Evolutionary conservation across 2,888 invertebrate species (phyloP).

Genomic region (Pseudococcus viburni): DNA sequence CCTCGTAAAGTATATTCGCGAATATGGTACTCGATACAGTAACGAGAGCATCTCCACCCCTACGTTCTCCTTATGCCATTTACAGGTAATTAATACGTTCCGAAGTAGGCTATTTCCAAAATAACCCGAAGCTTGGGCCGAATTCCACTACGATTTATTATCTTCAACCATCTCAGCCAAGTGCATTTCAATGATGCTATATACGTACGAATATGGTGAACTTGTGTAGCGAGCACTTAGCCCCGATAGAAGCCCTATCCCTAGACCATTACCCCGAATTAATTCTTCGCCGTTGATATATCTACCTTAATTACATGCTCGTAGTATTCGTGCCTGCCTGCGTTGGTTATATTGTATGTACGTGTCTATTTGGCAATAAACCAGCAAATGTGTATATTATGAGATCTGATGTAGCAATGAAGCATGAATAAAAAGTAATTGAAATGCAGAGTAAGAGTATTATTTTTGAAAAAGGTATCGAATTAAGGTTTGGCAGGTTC

Average conservation of each 20-base stretch:
- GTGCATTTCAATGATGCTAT: conserved; percentile 11
- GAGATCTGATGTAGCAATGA: too few relatives aligned
- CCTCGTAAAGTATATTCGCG: background rate
- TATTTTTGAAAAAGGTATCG: too few relatives aligned
- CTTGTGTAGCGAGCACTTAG: background rate
- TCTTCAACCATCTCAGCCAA: conserved; percentile 17
- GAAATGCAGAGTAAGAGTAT: too few relatives aligned
- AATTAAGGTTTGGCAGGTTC: too few relatives aligned
- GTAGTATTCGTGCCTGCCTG: background rate
- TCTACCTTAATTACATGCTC: background rate
- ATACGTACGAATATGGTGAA: background rate
- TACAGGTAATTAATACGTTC: conserved; percentile 27
- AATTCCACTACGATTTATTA: conserved; percentile 18
- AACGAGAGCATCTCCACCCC: background rate
- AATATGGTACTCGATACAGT: background rate
- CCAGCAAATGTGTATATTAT: too few relatives aligned
- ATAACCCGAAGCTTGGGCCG: background rate
- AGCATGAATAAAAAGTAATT: too few relatives aligned
- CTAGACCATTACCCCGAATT: background rate
- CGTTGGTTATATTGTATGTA: background rate
- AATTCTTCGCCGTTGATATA: conserved; percentile 5
- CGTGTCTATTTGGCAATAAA: too few relatives aligned
- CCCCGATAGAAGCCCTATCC: background rate
- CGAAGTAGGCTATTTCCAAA: conserved; percentile 41
- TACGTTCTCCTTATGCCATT: background rate